Conservation (phyloP, 2,113 vertebrate species). For the Nymphicus hollandicus region DNA sequence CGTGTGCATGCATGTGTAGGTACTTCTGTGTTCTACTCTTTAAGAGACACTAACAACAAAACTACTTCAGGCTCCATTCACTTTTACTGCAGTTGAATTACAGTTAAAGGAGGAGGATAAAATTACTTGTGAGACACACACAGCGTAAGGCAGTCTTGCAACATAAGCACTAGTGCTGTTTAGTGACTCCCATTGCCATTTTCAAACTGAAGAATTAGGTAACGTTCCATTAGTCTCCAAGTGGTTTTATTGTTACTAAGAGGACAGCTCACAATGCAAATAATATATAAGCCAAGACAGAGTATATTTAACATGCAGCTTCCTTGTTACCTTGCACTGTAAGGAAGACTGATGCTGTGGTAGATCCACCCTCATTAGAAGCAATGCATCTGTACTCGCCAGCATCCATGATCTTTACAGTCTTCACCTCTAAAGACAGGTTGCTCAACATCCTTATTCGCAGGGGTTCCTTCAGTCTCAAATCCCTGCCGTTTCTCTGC, state of each 20-base stretch:
- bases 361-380: constrained; percentile 82
- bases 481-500: constrained; percentile 77
- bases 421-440: constrained; percentile 82
- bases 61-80: neutral
- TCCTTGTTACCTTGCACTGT: constrained; percentile 84
- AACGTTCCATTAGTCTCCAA: neutral
- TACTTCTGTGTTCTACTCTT: neutral
- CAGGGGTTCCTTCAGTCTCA: constrained; percentile 65
- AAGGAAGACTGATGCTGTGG: constrained; percentile 78
- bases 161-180: neutral
- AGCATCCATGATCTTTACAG: constrained; percentile 70
- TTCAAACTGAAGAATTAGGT: neutral
- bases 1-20: neutral
- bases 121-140: neutral
- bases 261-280: neutral
- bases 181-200: neutral
- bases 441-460: constrained; percentile 72
- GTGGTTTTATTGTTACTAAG: neutral
- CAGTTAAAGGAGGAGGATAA: neutral
- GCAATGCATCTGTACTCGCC: constrained; percentile 85
- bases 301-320: neutral
- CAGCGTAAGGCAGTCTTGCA: too few relatives aligned
- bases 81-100: neutral
- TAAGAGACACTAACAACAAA: neutral
- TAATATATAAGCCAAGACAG: neutral